A percentile compares a stretch with the other conserved stretches of the same genome.
phyloP scores from a whole-genome alignment of 2,888 invertebrate species.

The Plusia festucae region DNA sequence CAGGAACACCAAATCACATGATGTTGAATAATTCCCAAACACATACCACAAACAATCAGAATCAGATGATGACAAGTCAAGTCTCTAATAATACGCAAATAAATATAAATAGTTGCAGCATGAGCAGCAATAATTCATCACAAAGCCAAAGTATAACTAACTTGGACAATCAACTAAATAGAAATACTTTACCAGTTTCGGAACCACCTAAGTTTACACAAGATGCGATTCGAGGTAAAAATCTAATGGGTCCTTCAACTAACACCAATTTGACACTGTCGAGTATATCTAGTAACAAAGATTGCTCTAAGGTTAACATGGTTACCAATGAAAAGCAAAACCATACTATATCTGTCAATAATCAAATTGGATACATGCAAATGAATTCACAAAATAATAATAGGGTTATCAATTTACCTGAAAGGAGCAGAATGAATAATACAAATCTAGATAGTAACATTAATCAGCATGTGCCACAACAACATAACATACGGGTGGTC shows the following conservation, averaged over 20 bases:
- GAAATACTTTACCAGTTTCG: slow-evolving; percentile 74
- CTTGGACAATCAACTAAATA: slow-evolving; percentile 78
- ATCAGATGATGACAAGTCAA: slow-evolving; percentile 76
- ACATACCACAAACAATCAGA: slow-evolving; percentile 76
- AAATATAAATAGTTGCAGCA: slow-evolving; percentile 83
- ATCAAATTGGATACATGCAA: slow-evolving; percentile 85
- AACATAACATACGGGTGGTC: slow-evolving; percentile 85
- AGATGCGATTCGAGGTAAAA: slow-evolving; percentile 82
- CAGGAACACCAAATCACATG: slow-evolving; percentile 79
- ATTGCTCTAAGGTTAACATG: slow-evolving; percentile 83
- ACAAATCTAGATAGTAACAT: slow-evolving; percentile 78
- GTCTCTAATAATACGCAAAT: slow-evolving; percentile 78
- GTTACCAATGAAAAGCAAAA: slow-evolving; percentile 80
- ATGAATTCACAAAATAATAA: slow-evolving; percentile 84
- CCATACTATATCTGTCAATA: slow-evolving; percentile 82
- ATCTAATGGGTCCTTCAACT: slow-evolving; percentile 79
- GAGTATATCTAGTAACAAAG: slow-evolving; percentile 73
- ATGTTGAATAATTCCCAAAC: slow-evolving; percentile 81
- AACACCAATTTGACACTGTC: slow-evolving; percentile 74
- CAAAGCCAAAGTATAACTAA: slow-evolving; percentile 75
- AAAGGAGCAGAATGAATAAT: slow-evolving; percentile 80
- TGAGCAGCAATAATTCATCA: slow-evolving; percentile 74
- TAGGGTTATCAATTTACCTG: slow-evolving; percentile 84
- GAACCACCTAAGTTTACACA: slow-evolving; percentile 80
- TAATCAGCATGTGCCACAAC: slow-evolving; percentile 82